phyloP scores from a whole-genome alignment of 2,888 invertebrate genomes.

The Eumacrocentrus americanus region DNA sequence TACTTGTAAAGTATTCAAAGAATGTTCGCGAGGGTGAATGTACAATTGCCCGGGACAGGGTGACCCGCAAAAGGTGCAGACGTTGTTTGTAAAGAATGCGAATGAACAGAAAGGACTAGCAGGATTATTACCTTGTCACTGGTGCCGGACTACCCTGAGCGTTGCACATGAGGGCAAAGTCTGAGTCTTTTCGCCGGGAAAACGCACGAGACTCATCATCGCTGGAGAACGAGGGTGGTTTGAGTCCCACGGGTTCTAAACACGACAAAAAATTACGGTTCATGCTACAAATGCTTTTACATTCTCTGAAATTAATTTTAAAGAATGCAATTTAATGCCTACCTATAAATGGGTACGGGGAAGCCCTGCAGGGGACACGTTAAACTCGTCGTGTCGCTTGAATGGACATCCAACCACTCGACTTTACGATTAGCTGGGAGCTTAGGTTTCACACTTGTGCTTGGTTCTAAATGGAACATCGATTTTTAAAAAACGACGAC shows the following conservation, averaged over 20 bases:
- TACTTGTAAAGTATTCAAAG: too few species aligned
- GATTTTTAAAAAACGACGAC: conserved; percentile 23
- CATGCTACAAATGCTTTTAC: conserved; percentile 9
- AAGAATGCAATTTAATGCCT: conserved; percentile 21
- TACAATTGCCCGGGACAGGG: conserved; percentile 36
- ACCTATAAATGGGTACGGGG: conserved; percentile 66
- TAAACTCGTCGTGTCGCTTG: conserved; percentile 54
- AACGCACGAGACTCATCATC: conserved; percentile 70
- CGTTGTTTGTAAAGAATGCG: too few species aligned
- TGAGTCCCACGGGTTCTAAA: conserved; percentile 73
- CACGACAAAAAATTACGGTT: conserved; percentile 26
- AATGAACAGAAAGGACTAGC: too few species aligned
- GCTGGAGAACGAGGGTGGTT: conserved; percentile 71
- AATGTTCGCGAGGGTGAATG: too few species aligned
- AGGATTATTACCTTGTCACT: conserved; percentile 68
- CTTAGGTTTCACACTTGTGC: conserved; percentile 56
- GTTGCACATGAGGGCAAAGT: conserved; percentile 59
- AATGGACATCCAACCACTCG: conserved; percentile 53
- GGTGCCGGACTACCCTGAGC: conserved; percentile 77
- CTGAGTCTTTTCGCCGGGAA: conserved; percentile 57
- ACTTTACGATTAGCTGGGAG: conserved; percentile 56
- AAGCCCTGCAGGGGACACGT: conserved; percentile 81
- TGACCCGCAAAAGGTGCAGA: background rate
- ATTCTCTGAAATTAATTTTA: background rate
- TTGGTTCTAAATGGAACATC: conserved; percentile 48